Base-by-base conservation (phyloP, 2,113 vertebrate species). In the Microtus ochrogaster region DNA sequence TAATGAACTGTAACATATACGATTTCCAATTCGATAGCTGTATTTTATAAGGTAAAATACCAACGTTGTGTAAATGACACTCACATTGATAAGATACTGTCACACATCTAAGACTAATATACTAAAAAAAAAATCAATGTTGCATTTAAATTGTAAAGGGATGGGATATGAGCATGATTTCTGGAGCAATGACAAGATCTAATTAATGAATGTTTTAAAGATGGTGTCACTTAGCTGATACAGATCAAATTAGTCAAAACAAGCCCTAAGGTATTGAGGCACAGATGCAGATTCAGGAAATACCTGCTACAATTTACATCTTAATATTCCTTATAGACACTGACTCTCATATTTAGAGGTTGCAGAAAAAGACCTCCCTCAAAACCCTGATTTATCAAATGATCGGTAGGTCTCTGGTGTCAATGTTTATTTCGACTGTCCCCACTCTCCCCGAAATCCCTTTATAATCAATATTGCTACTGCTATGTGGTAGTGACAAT, bases 391-490 rank as follows among this genome's bases (percentile, higher is more conserved):
- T 93, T 96, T 97, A 82, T 61, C 84, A 72, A 65, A 52, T 55
- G 61, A 92, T 89, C 92, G 77, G 17, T 14, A 86, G 76, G 14
- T 96, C 26, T 96, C 89, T 84, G 39, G 2, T 92, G 47, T 94
- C 97, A 86, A 72, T 55, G 96, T 70, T 66, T 92, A 30, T 85
- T 97, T 94, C 97, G 52, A 90, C 79, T 28, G 82, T 61, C 49
- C 39, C 36, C 41, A 49, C 33, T n/a, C 41, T 88, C 87, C 74
- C 52, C 26, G 44, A 93, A 86, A 96, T 88, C 89, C 90, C 52
- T 63, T 68, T 91, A 36, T 41, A 96, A 97, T 94, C 96, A 78
- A 17, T 9, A 47, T 97, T 97, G 85, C 78, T 95, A 41, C 24
- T 39, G 52, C 65, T 68, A 74, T 22, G 11, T 72, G 55, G 61